These are phyloP conservation scores for Brachionus paranguensis DNA, from an alignment of 1,140 invertebrate genomes.

Conservation along the genomic window DNA sequence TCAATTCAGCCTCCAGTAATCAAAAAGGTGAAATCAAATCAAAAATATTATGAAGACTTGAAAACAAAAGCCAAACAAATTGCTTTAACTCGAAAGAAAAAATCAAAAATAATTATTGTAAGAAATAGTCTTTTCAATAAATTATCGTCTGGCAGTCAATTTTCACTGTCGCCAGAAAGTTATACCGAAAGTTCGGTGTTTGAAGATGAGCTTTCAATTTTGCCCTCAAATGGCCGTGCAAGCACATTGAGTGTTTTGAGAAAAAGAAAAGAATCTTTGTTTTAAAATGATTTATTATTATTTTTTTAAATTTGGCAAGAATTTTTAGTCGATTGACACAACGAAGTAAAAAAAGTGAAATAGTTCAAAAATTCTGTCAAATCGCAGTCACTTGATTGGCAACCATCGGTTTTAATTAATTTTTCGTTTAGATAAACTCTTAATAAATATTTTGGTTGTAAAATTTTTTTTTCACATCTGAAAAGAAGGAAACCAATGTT, in stretches of 20 bases:
- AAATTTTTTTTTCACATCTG: background rate
- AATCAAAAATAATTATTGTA: slow-evolving; percentile 23
- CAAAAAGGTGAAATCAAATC: slow-evolving; percentile 23
- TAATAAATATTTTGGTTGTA: background rate
- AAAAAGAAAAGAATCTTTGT: slow-evolving; percentile 1
- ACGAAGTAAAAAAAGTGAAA: background rate
- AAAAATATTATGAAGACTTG: slow-evolving; percentile 10
- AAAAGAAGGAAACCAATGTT: slow-evolving; percentile 26
- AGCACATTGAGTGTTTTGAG: background rate
- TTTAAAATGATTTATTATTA: background rate
- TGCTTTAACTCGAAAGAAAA: slow-evolving; percentile 6
- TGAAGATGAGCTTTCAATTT: background rate
- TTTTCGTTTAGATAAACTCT: slow-evolving; percentile 22
- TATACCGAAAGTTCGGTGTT: background rate
- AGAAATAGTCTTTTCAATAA: slow-evolving; percentile 12
- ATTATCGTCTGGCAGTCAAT: background rate
- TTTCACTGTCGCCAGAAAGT: background rate
- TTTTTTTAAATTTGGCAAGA: slow-evolving; percentile 15
- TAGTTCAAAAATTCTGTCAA: background rate
- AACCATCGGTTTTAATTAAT: slow-evolving; percentile 2
- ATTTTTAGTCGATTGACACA: slow-evolving; percentile 12
- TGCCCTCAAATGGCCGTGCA: background rate
- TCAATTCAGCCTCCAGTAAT: slow-evolving; percentile 17
- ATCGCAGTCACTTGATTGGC: slow-evolving; percentile 21
- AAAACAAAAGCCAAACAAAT: slow-evolving; percentile 3